Conservation (phyloP, 2,113 vertebrate species). For the Chionomys nivalis region DNA sequence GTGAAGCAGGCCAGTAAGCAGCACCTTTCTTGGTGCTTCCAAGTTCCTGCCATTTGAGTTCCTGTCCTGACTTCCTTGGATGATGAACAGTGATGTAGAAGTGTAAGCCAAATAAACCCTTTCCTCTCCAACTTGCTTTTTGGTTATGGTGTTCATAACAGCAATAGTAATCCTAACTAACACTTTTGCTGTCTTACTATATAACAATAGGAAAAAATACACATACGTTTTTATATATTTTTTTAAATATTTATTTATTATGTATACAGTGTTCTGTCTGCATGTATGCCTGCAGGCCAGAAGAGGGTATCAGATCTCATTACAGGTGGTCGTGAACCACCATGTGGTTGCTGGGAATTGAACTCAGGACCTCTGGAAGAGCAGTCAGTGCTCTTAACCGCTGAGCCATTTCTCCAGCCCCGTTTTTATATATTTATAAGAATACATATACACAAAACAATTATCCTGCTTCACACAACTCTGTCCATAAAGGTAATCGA, state of each 20-base stretch:
- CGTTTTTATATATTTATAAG: not conserved
- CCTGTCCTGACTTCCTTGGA: not conserved
- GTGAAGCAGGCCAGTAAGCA: not conserved
- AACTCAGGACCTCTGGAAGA: too few relatives aligned
- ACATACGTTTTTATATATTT: not conserved
- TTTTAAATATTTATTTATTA: too few relatives aligned
- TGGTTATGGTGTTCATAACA: not conserved
- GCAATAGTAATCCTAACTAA: not conserved
- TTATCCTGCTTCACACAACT: not conserved
- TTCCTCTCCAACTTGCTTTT: not conserved
- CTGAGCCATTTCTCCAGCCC: too few relatives aligned
- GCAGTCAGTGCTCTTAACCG: too few relatives aligned
- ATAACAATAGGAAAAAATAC: constrained; percentile 21
- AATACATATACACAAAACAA: constrained; percentile 7
- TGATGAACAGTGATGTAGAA: not conserved
- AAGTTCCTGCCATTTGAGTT: not conserved
- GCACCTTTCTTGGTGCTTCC: not conserved
- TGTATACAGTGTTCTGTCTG: too few relatives aligned
- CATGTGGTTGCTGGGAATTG: too few relatives aligned
- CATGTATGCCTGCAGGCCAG: too few relatives aligned
- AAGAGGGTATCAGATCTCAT: too few relatives aligned
- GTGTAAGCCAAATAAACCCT: not conserved
- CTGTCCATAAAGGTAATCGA: not conserved
- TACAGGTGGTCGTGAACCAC: too few relatives aligned
- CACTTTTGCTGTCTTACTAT: not conserved